Evolutionary conservation across 2,888 invertebrate genomes (phyloP).

Genomic region (Rhopalosiphum nymphaeae): DNA sequence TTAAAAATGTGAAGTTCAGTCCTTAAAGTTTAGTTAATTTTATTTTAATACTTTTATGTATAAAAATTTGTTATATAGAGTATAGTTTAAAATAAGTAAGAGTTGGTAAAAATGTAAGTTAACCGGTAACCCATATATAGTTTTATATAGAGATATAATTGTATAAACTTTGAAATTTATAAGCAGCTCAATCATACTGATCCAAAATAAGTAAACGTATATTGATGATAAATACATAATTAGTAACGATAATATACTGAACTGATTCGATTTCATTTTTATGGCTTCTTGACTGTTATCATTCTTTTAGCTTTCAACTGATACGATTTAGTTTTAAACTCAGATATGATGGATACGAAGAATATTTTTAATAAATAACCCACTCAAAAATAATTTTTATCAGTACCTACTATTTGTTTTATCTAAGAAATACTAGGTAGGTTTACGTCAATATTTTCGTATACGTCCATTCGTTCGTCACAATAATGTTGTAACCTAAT

Average conservation of each 20-base stretch:
- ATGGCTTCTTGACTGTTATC: background rate
- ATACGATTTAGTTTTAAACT: background rate
- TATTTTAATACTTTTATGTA: background rate
- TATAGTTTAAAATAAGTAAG: background rate
- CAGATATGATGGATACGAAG: background rate
- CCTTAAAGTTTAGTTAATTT: background rate
- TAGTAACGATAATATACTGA: background rate
- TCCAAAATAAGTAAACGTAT: background rate
- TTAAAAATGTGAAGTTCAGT: background rate
- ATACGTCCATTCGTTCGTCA: background rate
- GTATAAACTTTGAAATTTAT: background rate
- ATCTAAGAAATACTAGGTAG: constrained; percentile 28
- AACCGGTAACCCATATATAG: background rate
- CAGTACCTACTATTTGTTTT: background rate
- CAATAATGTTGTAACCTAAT: constrained; percentile 10
- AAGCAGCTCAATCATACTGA: background rate
- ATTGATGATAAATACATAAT: background rate
- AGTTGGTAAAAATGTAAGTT: background rate
- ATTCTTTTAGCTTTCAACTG: background rate
- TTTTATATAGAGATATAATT: background rate
- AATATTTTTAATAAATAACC: background rate
- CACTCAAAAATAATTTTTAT: constrained; percentile 1
- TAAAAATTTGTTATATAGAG: too few relatives aligned
- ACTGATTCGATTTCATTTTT: background rate
- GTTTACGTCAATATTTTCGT: constrained; percentile 8